Conservation (phyloP, 2,888 invertebrate genomes). For the Hemaris fuciformis region DNA sequence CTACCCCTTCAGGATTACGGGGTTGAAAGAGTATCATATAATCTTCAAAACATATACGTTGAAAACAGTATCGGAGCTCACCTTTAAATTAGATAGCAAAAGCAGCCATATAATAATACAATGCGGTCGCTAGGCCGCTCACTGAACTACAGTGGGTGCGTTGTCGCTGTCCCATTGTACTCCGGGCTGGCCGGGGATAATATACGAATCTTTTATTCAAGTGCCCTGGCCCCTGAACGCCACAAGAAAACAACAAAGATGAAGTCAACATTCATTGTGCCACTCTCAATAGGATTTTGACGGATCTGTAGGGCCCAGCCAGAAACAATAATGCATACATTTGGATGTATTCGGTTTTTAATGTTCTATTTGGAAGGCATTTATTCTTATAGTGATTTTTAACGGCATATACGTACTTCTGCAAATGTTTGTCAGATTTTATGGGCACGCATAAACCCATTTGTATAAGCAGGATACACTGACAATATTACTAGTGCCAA, state of each 20-base stretch:
- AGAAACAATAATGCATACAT: conserved; percentile 34
- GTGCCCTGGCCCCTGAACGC: conserved; percentile 67
- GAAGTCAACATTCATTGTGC: conserved; percentile 72
- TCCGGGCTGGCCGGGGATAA: conserved; percentile 60
- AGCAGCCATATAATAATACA: conserved; percentile 53
- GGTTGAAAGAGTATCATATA: too few relatives aligned
- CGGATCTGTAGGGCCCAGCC: conserved; percentile 49
- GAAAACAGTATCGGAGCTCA: conserved; percentile 29
- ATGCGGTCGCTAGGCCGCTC: conserved; percentile 59
- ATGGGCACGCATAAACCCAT: background rate
- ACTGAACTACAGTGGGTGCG: conserved; percentile 68
- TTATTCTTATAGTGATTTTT: background rate
- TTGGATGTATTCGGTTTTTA: conserved; percentile 12
- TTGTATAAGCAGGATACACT: background rate
- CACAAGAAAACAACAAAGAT: conserved; percentile 74
- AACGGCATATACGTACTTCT: background rate
- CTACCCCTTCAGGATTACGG: too few relatives aligned
- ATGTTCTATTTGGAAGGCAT: conserved; percentile 17
- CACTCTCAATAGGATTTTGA: conserved; percentile 71
- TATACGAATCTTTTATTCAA: conserved; percentile 80
- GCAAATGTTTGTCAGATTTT: background rate
- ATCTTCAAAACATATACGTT: conserved; percentile 13
- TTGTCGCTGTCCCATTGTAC: conserved; percentile 70
- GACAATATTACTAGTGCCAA: conserved; percentile 36
- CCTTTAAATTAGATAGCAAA: conserved; percentile 53